Conservation (phyloP, 1,140 invertebrate genomes). For the Penaeus chinensis region DNA sequence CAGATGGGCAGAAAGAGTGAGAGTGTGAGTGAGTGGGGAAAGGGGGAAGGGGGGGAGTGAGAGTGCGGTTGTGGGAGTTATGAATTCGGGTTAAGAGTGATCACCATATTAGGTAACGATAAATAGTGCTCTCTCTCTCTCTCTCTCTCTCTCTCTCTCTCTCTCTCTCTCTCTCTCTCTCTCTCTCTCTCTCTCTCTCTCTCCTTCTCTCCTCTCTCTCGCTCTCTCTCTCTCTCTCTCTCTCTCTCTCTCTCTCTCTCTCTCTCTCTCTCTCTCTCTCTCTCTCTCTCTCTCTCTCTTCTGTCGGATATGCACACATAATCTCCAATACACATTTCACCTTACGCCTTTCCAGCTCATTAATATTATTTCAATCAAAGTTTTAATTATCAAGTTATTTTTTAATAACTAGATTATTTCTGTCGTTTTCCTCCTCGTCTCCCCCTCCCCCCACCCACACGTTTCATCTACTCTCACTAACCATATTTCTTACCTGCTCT, state of each 20-base stretch:
- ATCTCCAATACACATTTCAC: neutral
- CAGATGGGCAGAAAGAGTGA: too few relatives aligned
- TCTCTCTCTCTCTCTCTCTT: neutral
- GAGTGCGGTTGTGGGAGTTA: too few relatives aligned
- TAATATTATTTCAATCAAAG: too few relatives aligned
- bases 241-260: slow-evolving; percentile 1
- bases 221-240: neutral
- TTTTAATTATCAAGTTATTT: neutral
- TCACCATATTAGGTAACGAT: neutral
- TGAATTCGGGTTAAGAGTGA: too few relatives aligned
- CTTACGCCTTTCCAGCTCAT: neutral
- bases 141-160: slow-evolving; percentile 11
- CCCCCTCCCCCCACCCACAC: neutral
- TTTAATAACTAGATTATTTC: neutral
- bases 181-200: slow-evolving; percentile 8
- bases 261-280: neutral
- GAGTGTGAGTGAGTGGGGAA: too few relatives aligned
- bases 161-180: neutral
- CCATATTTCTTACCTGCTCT: slow-evolving; percentile 2
- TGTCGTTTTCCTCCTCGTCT: neutral
- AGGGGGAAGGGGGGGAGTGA: too few relatives aligned
- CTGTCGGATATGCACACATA: too few relatives aligned
- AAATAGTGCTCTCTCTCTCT: neutral
- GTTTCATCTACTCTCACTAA: slow-evolving; percentile 5
- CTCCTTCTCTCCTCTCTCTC: neutral